Percentiles rank a stretch among this genome's conserved stretches.
phyloP scores from a whole-genome alignment of 2,888 invertebrate genomes.

The Masnerella sp. region DNA sequence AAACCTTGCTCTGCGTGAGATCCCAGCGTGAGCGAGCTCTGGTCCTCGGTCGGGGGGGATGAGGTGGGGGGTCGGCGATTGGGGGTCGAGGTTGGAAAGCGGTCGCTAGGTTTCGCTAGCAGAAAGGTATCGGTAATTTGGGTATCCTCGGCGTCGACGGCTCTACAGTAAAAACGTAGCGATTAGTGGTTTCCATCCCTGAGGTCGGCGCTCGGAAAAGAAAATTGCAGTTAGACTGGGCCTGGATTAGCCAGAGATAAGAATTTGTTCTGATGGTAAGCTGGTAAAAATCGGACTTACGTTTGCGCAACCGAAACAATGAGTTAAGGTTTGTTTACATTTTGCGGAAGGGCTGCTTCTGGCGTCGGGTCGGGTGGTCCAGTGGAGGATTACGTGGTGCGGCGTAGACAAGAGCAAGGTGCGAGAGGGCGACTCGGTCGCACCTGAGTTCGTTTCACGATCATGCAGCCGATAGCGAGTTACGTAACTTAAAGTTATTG shows the following conservation, averaged over 20 bases:
- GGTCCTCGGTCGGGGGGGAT: no score
- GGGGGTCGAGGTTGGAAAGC: no score
- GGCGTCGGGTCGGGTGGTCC: constrained; percentile 49
- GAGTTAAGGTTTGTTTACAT: constrained; percentile 60
- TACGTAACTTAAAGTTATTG: constrained; percentile 41
- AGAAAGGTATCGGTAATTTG: no score
- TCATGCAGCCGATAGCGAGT: constrained; percentile 54
- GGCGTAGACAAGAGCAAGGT: constrained; percentile 67
- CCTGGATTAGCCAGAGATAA: background rate
- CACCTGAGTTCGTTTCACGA: constrained; percentile 34
- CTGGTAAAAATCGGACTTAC: constrained; percentile 45
- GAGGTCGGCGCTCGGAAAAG: background rate
- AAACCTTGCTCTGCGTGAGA: constrained; percentile 62
- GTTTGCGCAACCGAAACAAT: constrained; percentile 59
- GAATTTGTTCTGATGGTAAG: background rate
- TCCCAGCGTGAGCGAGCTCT: constrained; percentile 61
- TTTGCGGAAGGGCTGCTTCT: constrained; percentile 47
- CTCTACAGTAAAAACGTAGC: constrained; percentile 53
- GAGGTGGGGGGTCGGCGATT: no score
- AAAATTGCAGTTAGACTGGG: background rate
- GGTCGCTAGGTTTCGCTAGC: no score
- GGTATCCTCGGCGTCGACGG: constrained; percentile 50
- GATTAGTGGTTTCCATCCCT: constrained; percentile 48
- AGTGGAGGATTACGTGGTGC: constrained; percentile 48
- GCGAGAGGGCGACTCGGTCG: constrained; percentile 61